A percentile compares a stretch with the other conserved stretches of the same genome.
Evolutionary conservation across 1,140 invertebrate species (phyloP).

Genomic region (Eumeta japonica): DNA sequence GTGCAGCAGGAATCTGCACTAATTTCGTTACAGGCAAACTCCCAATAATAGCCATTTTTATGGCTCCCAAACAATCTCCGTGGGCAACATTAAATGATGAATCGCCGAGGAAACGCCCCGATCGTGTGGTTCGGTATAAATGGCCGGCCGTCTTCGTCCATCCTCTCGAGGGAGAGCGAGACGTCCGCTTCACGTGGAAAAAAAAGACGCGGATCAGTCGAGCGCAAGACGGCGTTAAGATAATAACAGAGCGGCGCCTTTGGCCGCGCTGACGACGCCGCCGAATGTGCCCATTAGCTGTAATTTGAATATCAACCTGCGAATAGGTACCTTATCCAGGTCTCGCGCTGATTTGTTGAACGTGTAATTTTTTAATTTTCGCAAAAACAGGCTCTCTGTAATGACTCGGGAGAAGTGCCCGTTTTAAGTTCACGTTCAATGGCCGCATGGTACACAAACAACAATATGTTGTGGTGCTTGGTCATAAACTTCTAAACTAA

Average conservation of each 20-base stretch:
- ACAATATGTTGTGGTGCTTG: too few relatives aligned
- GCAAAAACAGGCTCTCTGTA: too few relatives aligned
- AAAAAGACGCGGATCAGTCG: constrained; percentile 48
- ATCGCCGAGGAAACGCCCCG: constrained; percentile 49
- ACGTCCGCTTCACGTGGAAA: constrained; percentile 38
- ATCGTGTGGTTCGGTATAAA: constrained; percentile 40
- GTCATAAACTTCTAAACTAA: too few relatives aligned
- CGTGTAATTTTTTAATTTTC: too few relatives aligned
- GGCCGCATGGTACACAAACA: too few relatives aligned
- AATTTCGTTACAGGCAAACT: constrained; percentile 56
- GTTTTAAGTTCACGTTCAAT: too few relatives aligned
- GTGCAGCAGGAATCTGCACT: constrained; percentile 45
- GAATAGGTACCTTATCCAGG: background rate
- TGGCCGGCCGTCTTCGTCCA: constrained; percentile 30
- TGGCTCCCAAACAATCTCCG: constrained; percentile 57
- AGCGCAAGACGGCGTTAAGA: constrained; percentile 48
- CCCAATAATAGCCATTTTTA: constrained; percentile 52
- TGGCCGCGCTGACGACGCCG: constrained; percentile 30
- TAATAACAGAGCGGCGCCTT: constrained; percentile 49
- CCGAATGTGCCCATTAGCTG: constrained; percentile 36
- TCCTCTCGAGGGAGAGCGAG: constrained; percentile 26
- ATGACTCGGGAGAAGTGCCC: too few relatives aligned
- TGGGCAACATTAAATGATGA: constrained; percentile 56
- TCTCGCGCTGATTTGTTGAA: background rate
- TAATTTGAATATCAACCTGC: constrained; percentile 28